Percentiles rank a stretch among this genome's conserved stretches.
phyloP scores from a whole-genome alignment of 2,888 invertebrate genomes.

The Camptogramma bilineatum region DNA sequence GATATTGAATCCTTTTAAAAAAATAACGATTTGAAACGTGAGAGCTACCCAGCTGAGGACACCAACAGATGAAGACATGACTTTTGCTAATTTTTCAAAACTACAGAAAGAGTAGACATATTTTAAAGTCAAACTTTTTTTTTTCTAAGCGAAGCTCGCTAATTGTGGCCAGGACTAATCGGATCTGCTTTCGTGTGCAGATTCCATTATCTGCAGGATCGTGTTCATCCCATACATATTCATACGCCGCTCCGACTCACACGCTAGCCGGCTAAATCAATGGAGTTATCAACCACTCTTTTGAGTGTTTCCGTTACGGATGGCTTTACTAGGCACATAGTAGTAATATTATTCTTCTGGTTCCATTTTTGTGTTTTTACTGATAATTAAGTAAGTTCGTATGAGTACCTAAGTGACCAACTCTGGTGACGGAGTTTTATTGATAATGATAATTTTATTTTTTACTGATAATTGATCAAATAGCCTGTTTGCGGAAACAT shows the following conservation, averaged over 20 bases:
- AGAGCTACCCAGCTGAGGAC: too few relatives aligned
- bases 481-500: background rate
- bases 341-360: background rate
- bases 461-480: too few relatives aligned
- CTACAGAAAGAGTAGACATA: background rate
- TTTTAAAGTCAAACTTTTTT: constrained; percentile 49
- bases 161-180: constrained; percentile 76
- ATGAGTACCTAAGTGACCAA: too few relatives aligned
- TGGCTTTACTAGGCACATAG: background rate
- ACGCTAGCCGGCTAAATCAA: constrained; percentile 61
- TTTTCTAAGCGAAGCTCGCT: constrained; percentile 53
- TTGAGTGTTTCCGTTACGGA: constrained; percentile 13
- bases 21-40: too few relatives aligned
- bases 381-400: too few relatives aligned
- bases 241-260: constrained; percentile 66
- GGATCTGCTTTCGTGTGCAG: constrained; percentile 76
- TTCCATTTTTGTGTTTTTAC: background rate
- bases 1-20: too few relatives aligned
- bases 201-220: constrained; percentile 80
- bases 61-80: too few relatives aligned
- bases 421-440: too few relatives aligned
- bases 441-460: too few relatives aligned
- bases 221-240: constrained; percentile 79
- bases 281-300: constrained; percentile 54
- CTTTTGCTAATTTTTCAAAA: too few relatives aligned